Conservation (phyloP, 2,888 invertebrate genomes). For the Apoda limacodes region DNA sequence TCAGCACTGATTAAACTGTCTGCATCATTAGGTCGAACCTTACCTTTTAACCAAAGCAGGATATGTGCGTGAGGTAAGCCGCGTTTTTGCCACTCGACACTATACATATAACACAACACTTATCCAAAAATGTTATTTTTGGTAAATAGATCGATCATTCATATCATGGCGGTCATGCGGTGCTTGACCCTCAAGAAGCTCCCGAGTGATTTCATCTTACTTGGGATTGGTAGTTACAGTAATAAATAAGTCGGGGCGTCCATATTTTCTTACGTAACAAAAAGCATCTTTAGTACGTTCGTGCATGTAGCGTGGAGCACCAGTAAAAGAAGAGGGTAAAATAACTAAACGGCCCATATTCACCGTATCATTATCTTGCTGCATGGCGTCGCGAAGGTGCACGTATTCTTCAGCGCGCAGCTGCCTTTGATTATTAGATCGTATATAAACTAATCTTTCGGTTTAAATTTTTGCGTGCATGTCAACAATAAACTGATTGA, state of each 20-base stretch:
- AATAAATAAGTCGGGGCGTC: conserved; percentile 12
- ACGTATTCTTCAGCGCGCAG: conserved; percentile 11
- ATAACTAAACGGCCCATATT: conserved; percentile 8
- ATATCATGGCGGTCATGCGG: conserved; percentile 15
- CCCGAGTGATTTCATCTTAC: too few relatives aligned
- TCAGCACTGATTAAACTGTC: conserved; percentile 14
- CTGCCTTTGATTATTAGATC: conserved; percentile 6
- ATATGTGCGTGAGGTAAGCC: too few relatives aligned
- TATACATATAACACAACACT: conserved; percentile 6
- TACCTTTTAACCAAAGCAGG: conserved; percentile 5
- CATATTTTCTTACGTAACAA: conserved; percentile 13
- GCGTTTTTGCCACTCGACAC: conserved; percentile 3
- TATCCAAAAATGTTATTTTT: conserved; percentile 10
- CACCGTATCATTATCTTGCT: conserved; percentile 4
- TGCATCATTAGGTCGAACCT: conserved; percentile 6
- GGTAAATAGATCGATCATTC: conserved; percentile 12
- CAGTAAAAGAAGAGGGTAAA: conserved; percentile 11
- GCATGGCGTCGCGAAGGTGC: conserved; percentile 8
- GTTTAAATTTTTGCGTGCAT: conserved; percentile 9
- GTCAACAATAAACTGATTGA: too few relatives aligned
- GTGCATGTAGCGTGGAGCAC: conserved; percentile 14
- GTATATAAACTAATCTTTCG: conserved; percentile 8
- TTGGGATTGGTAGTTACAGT: neutral
- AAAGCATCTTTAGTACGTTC: conserved; percentile 15
- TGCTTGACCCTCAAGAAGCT: conserved; percentile 15